phyloP scores from a whole-genome alignment of 2,113 vertebrate species.

The Cryptomyrus ogoouensis region DNA sequence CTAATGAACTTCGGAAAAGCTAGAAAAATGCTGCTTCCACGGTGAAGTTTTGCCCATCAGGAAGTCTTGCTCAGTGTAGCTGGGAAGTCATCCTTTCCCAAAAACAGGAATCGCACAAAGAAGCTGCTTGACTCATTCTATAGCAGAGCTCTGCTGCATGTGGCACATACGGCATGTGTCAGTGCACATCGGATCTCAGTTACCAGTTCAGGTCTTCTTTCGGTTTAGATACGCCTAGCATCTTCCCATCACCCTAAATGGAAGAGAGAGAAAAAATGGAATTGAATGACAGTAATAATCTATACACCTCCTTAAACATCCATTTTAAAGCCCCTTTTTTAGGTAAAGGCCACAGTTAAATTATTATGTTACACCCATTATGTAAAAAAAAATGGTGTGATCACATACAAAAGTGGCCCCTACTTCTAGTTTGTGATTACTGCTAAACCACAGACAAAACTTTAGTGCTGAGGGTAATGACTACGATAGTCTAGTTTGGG shows the following conservation, averaged over 20 bases:
- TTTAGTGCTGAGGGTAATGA: neutral
- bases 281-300: neutral
- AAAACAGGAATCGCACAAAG: neutral
- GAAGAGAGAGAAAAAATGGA: slow-evolving; percentile 21
- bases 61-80: neutral
- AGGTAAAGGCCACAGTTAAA: neutral
- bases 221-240: slow-evolving; percentile 37
- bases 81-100: neutral
- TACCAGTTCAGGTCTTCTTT: slow-evolving; percentile 51
- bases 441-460: neutral
- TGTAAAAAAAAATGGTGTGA: neutral
- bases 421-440: neutral
- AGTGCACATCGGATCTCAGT: slow-evolving; percentile 19
- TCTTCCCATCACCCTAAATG: slow-evolving; percentile 48
- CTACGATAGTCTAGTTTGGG: neutral
- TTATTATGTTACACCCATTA: neutral
- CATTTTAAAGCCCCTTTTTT: neutral
- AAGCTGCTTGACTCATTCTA: neutral
- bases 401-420: neutral
- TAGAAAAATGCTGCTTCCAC: neutral
- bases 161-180: neutral
- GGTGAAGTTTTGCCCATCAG: neutral
- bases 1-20: neutral
- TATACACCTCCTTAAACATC: neutral
- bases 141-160: neutral